phyloP scores from a whole-genome alignment of 2,113 vertebrate genomes.

The Colinus virginianus region DNA sequence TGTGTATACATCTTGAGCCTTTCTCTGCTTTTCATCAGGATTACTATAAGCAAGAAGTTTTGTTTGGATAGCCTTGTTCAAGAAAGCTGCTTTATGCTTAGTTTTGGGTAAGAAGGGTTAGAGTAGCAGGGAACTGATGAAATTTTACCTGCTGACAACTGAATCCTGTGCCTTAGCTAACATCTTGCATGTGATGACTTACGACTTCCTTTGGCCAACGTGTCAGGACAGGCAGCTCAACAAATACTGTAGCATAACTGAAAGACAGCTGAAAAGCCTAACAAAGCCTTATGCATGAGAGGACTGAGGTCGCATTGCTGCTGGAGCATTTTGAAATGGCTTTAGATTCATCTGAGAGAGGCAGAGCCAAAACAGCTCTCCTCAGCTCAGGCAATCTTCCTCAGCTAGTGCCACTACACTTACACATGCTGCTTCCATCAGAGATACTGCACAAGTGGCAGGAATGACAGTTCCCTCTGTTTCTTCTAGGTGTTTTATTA shows the following conservation, averaged over 20 bases:
- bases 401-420: accelerated
- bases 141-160: not conserved
- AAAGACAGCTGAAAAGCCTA: not conserved
- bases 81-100: not conserved
- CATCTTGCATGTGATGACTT: not conserved
- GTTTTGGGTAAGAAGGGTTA: not conserved
- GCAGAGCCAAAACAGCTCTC: too few relatives aligned
- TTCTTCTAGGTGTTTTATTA: slow-evolving; percentile 86
- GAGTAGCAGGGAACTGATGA: not conserved
- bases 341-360: not conserved
- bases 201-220: not conserved
- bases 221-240: not conserved
- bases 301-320: not conserved
- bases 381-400: not conserved
- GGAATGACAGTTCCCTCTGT: not conserved
- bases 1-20: not conserved
- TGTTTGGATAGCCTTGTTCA: not conserved
- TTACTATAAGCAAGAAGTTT: not conserved
- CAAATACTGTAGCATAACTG: too few relatives aligned
- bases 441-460: accelerated
- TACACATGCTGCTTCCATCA: accelerated
- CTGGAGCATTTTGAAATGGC: not conserved
- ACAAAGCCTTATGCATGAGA: not conserved
- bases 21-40: not conserved
- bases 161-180: not conserved